Conservation (phyloP, 2,888 invertebrate species). For the Euphydryas editha region DNA sequence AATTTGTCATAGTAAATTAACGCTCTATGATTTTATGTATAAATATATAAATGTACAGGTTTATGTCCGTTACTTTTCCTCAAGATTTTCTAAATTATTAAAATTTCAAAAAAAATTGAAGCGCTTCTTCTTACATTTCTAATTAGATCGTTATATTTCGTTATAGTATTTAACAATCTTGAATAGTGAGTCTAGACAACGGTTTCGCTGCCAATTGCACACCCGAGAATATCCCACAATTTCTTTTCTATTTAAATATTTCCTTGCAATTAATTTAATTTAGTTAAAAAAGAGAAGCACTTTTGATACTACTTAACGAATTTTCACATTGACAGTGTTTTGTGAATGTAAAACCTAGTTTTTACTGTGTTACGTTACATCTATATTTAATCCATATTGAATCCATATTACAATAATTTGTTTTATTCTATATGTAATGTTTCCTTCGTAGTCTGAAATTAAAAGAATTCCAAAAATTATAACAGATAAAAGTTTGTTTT, state of each 20-base stretch:
- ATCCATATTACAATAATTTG: not conserved
- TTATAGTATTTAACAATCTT: constrained; percentile 10
- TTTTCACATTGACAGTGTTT: constrained; percentile 6
- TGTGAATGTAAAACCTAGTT: not conserved
- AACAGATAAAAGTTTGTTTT: no score
- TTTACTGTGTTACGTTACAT: not conserved
- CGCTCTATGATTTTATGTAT: no score
- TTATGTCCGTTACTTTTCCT: no score
- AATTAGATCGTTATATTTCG: not conserved
- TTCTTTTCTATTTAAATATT: constrained; percentile 75
- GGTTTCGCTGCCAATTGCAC: constrained; percentile 70
- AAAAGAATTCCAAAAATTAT: no score
- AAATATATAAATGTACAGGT: no score
- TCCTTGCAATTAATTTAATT: constrained; percentile 79
- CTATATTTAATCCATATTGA: not conserved
- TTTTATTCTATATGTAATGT: not conserved
- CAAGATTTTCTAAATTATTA: no score
- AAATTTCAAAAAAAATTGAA: no score
- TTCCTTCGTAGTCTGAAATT: no score
- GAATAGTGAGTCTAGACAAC: constrained; percentile 69
- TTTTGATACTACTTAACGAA: constrained; percentile 1
- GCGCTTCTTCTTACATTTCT: not conserved
- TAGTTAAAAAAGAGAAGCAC: constrained; percentile 43
- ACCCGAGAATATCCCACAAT: constrained; percentile 55
- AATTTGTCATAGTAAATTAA: no score